Conservation (phyloP, 2,113 vertebrate genomes). For the Carassius auratus region DNA sequence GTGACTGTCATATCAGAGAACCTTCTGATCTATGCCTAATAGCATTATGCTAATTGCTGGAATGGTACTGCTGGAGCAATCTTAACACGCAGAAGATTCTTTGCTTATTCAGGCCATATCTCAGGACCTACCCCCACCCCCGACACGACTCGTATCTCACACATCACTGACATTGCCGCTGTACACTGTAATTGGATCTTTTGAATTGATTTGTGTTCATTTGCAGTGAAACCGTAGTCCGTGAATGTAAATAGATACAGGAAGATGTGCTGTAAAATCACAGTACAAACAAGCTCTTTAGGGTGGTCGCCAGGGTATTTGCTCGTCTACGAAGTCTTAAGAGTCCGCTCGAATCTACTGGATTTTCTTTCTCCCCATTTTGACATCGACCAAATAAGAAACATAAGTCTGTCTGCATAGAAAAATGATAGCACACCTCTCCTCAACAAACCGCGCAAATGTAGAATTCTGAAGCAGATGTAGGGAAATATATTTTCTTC, state of each 20-base stretch:
- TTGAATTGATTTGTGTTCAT: background rate
- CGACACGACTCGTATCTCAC: background rate
- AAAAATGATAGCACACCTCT: background rate
- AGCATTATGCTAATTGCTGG: constrained; percentile 11
- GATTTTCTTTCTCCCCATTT: background rate
- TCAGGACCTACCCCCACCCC: background rate
- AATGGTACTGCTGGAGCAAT: background rate
- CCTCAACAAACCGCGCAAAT: background rate
- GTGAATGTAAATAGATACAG: background rate
- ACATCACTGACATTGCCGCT: background rate
- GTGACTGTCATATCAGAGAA: constrained; percentile 17
- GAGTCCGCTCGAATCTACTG: background rate
- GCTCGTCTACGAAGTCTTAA: background rate
- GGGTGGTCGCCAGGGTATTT: background rate
- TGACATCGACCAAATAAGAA: background rate
- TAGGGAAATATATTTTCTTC: too few species aligned
- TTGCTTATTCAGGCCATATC: background rate
- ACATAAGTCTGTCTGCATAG: background rate
- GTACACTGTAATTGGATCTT: background rate
- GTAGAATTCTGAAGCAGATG: too few species aligned
- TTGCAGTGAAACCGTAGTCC: background rate
- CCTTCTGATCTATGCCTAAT: constrained; percentile 22
- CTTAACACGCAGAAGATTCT: background rate
- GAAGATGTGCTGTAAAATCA: background rate
- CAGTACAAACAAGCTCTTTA: background rate